Conservation (phyloP, 2,888 invertebrate species). For the Amphimallon solstitiale region DNA sequence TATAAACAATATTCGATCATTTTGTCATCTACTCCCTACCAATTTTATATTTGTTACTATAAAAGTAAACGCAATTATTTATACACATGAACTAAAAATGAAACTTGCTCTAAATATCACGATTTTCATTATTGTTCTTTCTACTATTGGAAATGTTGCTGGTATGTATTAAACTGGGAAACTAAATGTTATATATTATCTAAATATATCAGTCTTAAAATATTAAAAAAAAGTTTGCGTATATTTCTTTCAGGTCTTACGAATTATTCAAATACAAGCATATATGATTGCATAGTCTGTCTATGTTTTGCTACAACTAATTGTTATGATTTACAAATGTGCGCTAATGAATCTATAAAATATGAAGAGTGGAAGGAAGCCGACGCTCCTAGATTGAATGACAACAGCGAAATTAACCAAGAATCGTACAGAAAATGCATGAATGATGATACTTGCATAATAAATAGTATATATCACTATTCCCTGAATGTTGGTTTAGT, state of each 20-base stretch:
- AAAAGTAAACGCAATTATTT: too few species aligned
- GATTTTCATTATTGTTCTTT: too few species aligned
- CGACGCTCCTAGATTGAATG: not conserved
- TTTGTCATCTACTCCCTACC: too few species aligned
- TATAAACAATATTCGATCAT: too few species aligned
- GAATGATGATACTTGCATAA: constrained; percentile 3
- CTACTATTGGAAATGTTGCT: too few species aligned
- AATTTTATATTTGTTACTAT: too few species aligned
- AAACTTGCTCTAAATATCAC: too few species aligned
- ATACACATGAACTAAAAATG: too few species aligned
- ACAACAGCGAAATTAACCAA: not conserved
- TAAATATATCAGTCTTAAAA: too few species aligned
- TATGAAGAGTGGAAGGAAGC: constrained; percentile 1
- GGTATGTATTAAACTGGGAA: too few species aligned
- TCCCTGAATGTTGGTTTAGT: not conserved
- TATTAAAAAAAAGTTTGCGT: too few species aligned
- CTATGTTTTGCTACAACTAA: constrained; percentile 3
- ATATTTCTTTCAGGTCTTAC: not conserved
- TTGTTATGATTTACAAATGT: constrained; percentile 1
- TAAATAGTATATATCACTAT: not conserved
- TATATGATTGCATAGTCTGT: not conserved
- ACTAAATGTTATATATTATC: too few species aligned
- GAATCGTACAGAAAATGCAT: not conserved
- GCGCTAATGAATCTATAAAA: constrained; percentile 16
- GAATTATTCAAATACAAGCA: not conserved